Base-by-base conservation (phyloP, 2,113 vertebrate species). In the Ictalurus punctatus region DNA sequence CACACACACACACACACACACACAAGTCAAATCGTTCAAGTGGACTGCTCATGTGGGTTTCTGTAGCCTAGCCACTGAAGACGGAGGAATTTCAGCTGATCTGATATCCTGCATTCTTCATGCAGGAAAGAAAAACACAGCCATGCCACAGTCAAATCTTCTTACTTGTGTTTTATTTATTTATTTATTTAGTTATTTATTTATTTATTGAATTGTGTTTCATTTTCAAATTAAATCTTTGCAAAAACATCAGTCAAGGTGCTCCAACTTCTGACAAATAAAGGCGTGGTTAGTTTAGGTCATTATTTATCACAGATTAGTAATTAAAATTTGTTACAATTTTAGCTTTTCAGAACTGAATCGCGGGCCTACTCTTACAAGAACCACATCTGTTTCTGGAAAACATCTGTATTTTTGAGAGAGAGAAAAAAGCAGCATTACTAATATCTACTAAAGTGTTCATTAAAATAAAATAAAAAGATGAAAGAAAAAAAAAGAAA, bases 1-100 rank as follows among this genome's bases (percentile, higher is more conserved):
- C 78, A 56, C 79, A 58, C 80, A 37, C 80, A 59, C 80, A 83
- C 80, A 61, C 90, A 89, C 52, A 40, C 85, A 59, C 85, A 89
- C 92, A 91, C 89, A 88, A 87, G 85, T 90, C 91, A 91, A 91
- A 90, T 78, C 81, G 92, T 87, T 91, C 86, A 87, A 86, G 86
- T 71, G 58, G 65, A 81, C 56, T 81, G 48, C 34, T 69, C 23
- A 61, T 76, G n/a, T 13, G 69, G 30, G 80, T 83, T 83, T 67
- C 48, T 79, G 82, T 84, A 30, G n/a, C 25, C 52, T 73, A 82
- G 63, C 52, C 65, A 82, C 14, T 58, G 23, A 56, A 56, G 63
- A 58, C 19, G 40, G n/a, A 69, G 56, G 27, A 25, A 52, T 65
- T 80, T 78, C 85, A 84, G 58, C 80, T 89, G 89, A 90, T 69